Base-by-base conservation (phyloP, 2,113 vertebrate species). In the Clarias magur region DNA sequence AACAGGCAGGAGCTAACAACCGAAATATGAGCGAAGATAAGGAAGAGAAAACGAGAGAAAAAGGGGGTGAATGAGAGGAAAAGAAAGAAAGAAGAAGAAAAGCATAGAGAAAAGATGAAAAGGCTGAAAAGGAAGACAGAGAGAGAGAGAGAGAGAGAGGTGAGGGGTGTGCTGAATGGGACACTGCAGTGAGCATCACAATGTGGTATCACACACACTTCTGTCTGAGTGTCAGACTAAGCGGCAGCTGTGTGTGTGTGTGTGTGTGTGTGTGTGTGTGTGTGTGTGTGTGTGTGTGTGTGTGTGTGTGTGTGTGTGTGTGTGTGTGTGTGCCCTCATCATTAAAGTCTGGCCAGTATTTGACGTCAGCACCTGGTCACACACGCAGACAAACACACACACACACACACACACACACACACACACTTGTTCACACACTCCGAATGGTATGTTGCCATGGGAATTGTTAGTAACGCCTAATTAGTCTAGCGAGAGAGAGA, bases 1-100 rank as follows among this genome's bases (percentile, higher is more conserved):
- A 48, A 86, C 62, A 72, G 80, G 83, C 85, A 27, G 83, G 82
- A 86, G 48, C 42, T 67, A 63, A 57, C 34, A 34, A 25, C 23
- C 19, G 21, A 73, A 21, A 25, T 1, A 16, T 2, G 34, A 30
- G 0, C n/a, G 53, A 56, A 3, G 53, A 48, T 13, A 21, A 23
- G 42, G 21, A 17, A 4, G 34, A 48, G 34, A 17, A 15, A 60
- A 11, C 2, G 2, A 16, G 30, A 21, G 3, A 10, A 2, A 19
- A 13, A 3, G 13, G 19, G 17, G 59, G 7, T 42, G 0, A 81
- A 7, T 30, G 30, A 19, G n/a, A 7, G n/a, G 10, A 19, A 23
- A 17, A 63, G 13, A 25, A 57, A 56, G 19, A 3, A 30, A 19
- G 17, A 13, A 25, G 15, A 19, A 21, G 11, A 34, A 34, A 34